Conservation (phyloP, 2,113 vertebrate species). For the Notechis scutatus region DNA sequence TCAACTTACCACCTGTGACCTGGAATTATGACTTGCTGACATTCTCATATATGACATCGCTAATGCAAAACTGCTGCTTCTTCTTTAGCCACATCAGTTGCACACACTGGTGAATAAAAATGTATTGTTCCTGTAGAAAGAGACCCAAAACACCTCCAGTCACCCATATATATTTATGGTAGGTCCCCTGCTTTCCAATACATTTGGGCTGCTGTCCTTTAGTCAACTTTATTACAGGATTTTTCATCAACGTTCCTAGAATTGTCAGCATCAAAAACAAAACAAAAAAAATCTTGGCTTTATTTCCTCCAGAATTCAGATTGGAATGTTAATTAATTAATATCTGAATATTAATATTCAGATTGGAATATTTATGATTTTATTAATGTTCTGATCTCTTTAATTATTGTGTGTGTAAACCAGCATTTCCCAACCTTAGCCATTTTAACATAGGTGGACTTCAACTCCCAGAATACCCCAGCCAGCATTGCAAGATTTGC, state of each 20-base stretch:
- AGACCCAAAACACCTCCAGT: background rate
- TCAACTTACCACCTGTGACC: slow-evolving; percentile 57
- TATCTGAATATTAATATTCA: background rate
- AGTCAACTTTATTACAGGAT: background rate
- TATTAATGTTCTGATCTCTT: background rate
- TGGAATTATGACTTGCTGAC: slow-evolving; percentile 87
- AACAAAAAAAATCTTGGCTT: background rate
- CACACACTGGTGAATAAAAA: slow-evolving; percentile 97
- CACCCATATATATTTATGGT: background rate
- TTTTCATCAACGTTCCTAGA: background rate
- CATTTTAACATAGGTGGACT: background rate
- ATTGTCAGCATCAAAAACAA: background rate
- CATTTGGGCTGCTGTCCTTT: background rate
- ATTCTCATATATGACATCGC: slow-evolving; percentile 93
- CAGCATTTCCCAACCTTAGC: background rate
- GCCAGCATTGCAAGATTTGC: background rate
- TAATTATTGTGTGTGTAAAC: background rate
- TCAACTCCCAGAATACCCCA: background rate
- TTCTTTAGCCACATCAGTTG: slow-evolving; percentile 95
- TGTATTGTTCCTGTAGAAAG: slow-evolving; percentile 86
- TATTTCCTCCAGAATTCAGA: background rate
- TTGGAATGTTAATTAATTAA: background rate
- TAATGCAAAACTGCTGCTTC: slow-evolving; percentile 87
- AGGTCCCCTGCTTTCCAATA: too few relatives aligned
- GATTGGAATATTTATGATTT: background rate